Conservation (phyloP, 2,797 vertebrate genomes). For the Bradypus variegatus region DNA sequence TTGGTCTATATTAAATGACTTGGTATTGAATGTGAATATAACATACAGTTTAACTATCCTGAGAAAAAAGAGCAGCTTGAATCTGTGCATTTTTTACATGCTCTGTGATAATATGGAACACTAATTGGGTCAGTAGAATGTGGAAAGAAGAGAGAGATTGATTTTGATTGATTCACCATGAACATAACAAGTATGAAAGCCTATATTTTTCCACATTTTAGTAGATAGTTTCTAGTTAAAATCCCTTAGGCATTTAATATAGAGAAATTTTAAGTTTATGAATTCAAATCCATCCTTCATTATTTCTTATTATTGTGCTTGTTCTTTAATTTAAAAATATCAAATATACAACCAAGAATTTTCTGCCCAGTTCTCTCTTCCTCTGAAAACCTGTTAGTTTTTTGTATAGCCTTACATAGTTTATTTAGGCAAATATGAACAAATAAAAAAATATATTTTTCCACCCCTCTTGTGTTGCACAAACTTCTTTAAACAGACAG, state of each 20-base stretch:
- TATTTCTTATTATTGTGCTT: constrained; percentile 33
- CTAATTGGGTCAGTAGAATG: background rate
- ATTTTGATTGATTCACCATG: background rate
- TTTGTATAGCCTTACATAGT: background rate
- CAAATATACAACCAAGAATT: background rate
- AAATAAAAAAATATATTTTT: background rate
- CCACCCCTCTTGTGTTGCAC: background rate
- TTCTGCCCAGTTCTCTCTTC: background rate
- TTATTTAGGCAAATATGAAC: constrained; percentile 7
- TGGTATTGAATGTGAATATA: background rate
- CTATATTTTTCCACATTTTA: background rate
- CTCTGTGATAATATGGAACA: background rate
- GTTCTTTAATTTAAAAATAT: constrained; percentile 22
- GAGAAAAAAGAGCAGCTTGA: background rate
- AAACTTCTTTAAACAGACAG: background rate
- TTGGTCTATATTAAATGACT: background rate
- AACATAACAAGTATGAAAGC: background rate
- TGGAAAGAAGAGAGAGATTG: background rate
- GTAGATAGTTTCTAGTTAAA: constrained; percentile 27
- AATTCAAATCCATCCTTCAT: constrained; percentile 6
- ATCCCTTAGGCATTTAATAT: background rate
- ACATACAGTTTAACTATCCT: background rate
- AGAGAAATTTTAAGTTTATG: constrained; percentile 15
- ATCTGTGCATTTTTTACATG: background rate
- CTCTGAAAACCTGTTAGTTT: background rate